Evolutionary conservation across 2,797 vertebrate genomes (phyloP).

Genomic region (Denticeps clupeoides): DNA sequence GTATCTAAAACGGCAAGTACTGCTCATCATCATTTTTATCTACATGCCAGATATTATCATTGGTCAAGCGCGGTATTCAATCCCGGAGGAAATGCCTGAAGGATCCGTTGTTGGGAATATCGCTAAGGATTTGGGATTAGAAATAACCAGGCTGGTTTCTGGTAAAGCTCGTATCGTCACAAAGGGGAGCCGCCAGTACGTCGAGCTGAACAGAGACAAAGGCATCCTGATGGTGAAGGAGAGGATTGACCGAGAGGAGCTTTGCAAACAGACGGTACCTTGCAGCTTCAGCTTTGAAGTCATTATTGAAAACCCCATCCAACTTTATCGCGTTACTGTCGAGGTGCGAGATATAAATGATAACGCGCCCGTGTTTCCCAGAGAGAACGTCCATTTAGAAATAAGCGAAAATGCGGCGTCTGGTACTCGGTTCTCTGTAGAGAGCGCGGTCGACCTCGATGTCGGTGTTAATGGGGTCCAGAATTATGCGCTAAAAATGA

Average conservation of each 20-base stretch:
- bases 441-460: constrained; percentile 37
- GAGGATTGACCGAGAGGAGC: constrained; percentile 50
- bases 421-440: constrained; percentile 24
- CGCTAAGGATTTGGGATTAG: constrained; percentile 48
- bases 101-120: constrained; percentile 53
- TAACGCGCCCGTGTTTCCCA: constrained; percentile 43
- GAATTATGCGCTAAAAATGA: constrained; percentile 34
- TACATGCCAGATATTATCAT: too few relatives aligned
- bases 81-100: constrained; percentile 50
- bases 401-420: constrained; percentile 30
- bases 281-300: constrained; percentile 56
- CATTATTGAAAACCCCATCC: constrained; percentile 55
- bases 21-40: too few relatives aligned
- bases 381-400: constrained; percentile 28
- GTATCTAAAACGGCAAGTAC: too few relatives aligned
- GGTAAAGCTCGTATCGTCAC: constrained; percentile 26
- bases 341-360: constrained; percentile 54
- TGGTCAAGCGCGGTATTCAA: constrained; percentile 46
- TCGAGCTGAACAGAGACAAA: constrained; percentile 53
- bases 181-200: constrained; percentile 39
- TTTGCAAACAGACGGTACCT: constrained; percentile 49
- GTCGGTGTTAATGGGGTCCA: constrained; percentile 42
- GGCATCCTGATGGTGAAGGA: constrained; percentile 47
- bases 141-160: constrained; percentile 38
- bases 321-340: constrained; percentile 47